phyloP scores from a whole-genome alignment of 1,140 invertebrate species.

The Drosophila subpulchrella region DNA sequence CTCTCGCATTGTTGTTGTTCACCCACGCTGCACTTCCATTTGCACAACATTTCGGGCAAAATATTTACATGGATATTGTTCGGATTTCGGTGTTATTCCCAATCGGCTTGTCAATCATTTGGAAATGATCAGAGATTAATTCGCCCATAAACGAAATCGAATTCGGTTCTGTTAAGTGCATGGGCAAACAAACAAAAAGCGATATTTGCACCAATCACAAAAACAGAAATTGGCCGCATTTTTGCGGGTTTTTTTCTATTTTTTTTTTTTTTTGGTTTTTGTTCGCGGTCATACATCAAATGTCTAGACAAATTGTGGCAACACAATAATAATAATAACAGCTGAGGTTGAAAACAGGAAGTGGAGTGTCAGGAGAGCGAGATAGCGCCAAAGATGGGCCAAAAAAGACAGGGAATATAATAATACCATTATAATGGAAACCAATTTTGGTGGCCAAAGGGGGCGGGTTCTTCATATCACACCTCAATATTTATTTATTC shows the following conservation, averaged over 20 bases:
- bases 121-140: constrained; percentile 8
- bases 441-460: neutral
- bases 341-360: constrained; percentile 38
- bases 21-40: constrained; percentile 22
- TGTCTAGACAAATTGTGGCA: constrained; percentile 60
- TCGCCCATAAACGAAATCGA: constrained; percentile 4
- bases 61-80: constrained; percentile 27
- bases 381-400: constrained; percentile 25
- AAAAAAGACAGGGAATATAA: neutral
- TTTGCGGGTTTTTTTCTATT: neutral
- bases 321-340: constrained; percentile 13
- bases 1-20: constrained; percentile 32
- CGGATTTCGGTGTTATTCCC: constrained; percentile 6
- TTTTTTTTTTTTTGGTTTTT: neutral
- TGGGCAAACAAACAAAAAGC: constrained; percentile 30
- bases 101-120: constrained; percentile 39
- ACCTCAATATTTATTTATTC: too few species aligned
- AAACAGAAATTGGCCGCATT: constrained; percentile 25
- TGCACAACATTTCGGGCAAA: constrained; percentile 5
- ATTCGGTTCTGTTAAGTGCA: constrained; percentile 20
- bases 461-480: too few species aligned
- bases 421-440: neutral
- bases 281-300: constrained; percentile 57
- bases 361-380: constrained; percentile 31
- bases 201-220: constrained; percentile 12